phyloP scores from a whole-genome alignment of 2,113 vertebrate species.

The Asarcornis scutulata region DNA sequence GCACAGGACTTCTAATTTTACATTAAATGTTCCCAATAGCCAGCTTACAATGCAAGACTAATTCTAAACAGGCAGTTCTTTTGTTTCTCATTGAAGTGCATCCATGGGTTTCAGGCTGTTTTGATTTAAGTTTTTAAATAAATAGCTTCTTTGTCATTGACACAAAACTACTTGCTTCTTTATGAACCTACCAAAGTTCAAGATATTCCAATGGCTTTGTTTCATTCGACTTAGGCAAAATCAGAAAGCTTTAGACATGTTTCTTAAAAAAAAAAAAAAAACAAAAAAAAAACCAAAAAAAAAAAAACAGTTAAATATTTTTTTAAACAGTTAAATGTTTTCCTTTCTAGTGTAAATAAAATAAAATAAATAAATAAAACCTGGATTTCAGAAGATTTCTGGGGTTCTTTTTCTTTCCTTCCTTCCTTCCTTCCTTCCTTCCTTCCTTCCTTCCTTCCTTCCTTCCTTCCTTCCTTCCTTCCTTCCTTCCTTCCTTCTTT shows the following conservation, averaged over 20 bases:
- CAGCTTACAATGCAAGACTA: background rate
- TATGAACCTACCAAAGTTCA: background rate
- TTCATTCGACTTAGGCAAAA: background rate
- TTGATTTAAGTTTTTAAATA: background rate
- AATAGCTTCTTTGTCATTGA: background rate
- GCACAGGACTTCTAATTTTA: background rate
- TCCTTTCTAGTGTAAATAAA: background rate
- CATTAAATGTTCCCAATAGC: fast-evolving
- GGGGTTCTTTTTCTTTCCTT: no score
- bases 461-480: no score
- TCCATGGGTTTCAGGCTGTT: background rate
- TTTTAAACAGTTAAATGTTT: background rate
- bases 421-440: no score
- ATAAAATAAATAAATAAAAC: background rate
- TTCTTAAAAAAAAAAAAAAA: background rate
- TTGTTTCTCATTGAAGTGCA: background rate
- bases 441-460: no score
- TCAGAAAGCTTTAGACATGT: background rate
- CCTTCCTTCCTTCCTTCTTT: background rate
- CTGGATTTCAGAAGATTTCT: background rate
- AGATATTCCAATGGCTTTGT: background rate
- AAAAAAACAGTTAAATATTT: no score
- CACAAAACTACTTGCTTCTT: background rate
- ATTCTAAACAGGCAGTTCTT: background rate
- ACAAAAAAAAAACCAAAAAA: no score